Base-by-base conservation (phyloP, 53 echinoderm and acorn worm genomes). In the Luidia sarsii region DNA sequence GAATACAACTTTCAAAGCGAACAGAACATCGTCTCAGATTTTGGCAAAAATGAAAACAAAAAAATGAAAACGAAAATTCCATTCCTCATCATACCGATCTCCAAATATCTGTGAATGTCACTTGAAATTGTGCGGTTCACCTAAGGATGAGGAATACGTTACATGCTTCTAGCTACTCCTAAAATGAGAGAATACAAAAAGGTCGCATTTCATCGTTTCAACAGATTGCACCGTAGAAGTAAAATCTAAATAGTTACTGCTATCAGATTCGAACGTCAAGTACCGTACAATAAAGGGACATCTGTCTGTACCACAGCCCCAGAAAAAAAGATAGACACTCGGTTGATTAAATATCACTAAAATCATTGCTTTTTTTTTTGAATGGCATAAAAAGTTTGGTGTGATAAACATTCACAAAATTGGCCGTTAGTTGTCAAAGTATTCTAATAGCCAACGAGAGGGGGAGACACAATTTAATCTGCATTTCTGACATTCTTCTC, bases 321-420 rank as follows among this genome's bases (percentile, higher is more conserved):
- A 50, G 52, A 51, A 52, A 4, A 64, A 33, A 4, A 51, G 22
- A 65, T 35, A 65, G 35, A 23, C 43, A 72, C 38, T 50, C 53
- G 1, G 4, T 28, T 72, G n/a, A 54, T 52, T 72, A 72, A 72
- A 25, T 7, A 72, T 72, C 56, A 53, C 53, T 38, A 33, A 72
- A 72, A 72, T 72, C 72, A 72, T 72, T 72, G 72, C 72, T 72
- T 72, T 54, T n/a, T n/a, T 72, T 72, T 72, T 24, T 55, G 72
- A 72, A 72, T 72, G 72, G 25, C 72, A 34, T 72, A 72, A 72
- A 55, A 72, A 72, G 71, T 72, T 72, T 72, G 72, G 54, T 72
- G 33, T 36, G 56, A 54, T 72, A 72, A 72, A n/a, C n/a, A 14
- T 54, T 56, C 54, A 72, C 35, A 56, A 72, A 55, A 10, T 2